phyloP scores from a whole-genome alignment of 1,140 invertebrate species.

The Drosophila albomicans region DNA sequence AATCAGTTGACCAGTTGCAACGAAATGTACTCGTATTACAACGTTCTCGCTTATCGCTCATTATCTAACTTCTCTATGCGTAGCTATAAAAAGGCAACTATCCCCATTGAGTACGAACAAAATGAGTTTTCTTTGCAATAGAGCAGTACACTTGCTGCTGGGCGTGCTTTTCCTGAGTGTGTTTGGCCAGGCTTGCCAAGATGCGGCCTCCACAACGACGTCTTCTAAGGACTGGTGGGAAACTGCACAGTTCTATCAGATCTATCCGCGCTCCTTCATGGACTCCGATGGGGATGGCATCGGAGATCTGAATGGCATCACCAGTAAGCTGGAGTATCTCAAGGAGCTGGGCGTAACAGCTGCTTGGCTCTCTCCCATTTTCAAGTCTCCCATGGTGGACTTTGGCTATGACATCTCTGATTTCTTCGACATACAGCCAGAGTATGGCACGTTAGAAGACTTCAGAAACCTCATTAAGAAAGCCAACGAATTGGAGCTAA shows the following conservation, averaged over 20 bases:
- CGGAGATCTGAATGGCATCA: conserved; percentile 88
- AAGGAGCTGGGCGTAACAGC: conserved; percentile 86
- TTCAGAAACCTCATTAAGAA: conserved; percentile 88
- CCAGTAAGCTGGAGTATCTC: conserved; percentile 85
- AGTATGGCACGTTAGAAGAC: conserved; percentile 90
- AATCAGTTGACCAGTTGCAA: background rate
- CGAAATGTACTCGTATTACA: background rate
- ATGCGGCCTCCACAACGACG: background rate
- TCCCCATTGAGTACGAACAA: background rate
- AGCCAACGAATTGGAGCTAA: conserved; percentile 85
- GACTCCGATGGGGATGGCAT: conserved; percentile 90
- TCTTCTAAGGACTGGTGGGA: conserved; percentile 80
- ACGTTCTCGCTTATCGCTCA: conserved; percentile 3
- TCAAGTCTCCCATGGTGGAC: conserved; percentile 88
- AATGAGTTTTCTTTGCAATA: conserved; percentile 23
- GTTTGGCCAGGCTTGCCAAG: too few relatives aligned
- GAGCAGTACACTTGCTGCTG: conserved; percentile 12
- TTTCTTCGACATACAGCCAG: conserved; percentile 89
- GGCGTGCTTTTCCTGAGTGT: conserved; percentile 6
- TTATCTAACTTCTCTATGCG: conserved; percentile 37
- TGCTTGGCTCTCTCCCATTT: conserved; percentile 90
- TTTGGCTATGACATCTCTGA: conserved; percentile 90
- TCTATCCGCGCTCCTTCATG: conserved; percentile 89
- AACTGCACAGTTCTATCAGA: conserved; percentile 88
- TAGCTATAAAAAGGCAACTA: conserved; percentile 41